These are phyloP conservation scores for Bombus affinis DNA, from an alignment of 1,140 invertebrate genomes.

Conservation along the genomic window DNA sequence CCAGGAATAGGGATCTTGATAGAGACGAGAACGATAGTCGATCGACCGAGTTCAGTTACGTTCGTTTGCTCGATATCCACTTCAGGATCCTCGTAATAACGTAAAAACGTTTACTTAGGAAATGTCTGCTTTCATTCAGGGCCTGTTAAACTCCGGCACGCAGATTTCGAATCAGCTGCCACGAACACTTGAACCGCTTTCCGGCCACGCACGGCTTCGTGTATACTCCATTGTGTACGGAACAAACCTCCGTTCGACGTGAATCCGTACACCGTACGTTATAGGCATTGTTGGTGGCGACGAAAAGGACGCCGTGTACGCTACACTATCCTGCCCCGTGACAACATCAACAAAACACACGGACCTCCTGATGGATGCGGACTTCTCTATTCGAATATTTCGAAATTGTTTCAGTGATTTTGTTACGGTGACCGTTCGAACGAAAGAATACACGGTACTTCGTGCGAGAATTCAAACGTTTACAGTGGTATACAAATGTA, in stretches of 20 bases:
- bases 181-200: slow-evolving; percentile 16
- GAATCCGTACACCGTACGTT: not conserved
- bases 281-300: not conserved
- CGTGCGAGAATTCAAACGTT: not conserved
- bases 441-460: too few relatives aligned
- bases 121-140: slow-evolving; percentile 45
- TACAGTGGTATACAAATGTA: too few relatives aligned
- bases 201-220: not conserved
- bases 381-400: not conserved
- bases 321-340: not conserved
- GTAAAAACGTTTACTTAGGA: slow-evolving; percentile 79
- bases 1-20: slow-evolving; percentile 17
- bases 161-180: not conserved
- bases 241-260: not conserved
- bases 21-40: too few relatives aligned
- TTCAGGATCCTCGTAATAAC: slow-evolving; percentile 76
- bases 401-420: not conserved
- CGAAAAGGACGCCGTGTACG: not conserved
- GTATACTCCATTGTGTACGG: not conserved
- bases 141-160: too few relatives aligned
- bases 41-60: slow-evolving; percentile 55
- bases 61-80: slow-evolving; percentile 77
- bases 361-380: not conserved
- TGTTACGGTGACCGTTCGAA: not conserved
- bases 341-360: not conserved